Evolutionary conservation across 2,797 vertebrate genomes (phyloP), one percentile per base, ranked within the genome.

Genomic region (Valencia hispanica): DNA sequence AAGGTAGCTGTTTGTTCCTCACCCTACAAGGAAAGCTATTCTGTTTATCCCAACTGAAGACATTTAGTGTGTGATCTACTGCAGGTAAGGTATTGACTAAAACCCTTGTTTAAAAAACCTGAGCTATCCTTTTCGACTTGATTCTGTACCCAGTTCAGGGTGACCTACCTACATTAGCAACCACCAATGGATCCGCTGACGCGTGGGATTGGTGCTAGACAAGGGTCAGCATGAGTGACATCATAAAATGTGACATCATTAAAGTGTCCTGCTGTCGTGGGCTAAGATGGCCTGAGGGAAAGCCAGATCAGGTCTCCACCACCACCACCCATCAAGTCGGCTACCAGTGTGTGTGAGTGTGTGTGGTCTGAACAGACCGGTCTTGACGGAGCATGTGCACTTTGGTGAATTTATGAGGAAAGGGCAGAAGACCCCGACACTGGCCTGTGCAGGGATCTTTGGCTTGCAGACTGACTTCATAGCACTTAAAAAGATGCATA

Each of bases 231-330:
- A 5, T 6, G 34, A 75, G 90, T 94, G 92, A 94, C 91, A 94
- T 91, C 91, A 93, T 93, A 92, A 93, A 93, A 87, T 87, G 90
- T 94, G 91, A 94, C 91, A 93, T 91, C 91, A 93, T 93, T 93
- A 91, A 92, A 92, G 86, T 87, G 80, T 87, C 85, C 88, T 89
- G 86, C 88, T 88, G 83, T 79, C 87, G 69, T 77, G 85, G 80
- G 83, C 83, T 81, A 90, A 78, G 65, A 68, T 25, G 57, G 87
- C 91, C 83, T 69, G 83, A 85, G 88, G 92, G 88, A 77, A 84
- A 89, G 84, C 89, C 91, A 79, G n/a, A 85, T 76, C 69, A 78
- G 66, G 75, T 85, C 80, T 22, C 71, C 72, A 1, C 59, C 65
- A 68, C 25, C 25, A n/a, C 30, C 70, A 79, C 74, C 80, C 81